Evolutionary conservation across 2,113 vertebrate species (phyloP).

Genomic region (Falcunculus frontatus): DNA sequence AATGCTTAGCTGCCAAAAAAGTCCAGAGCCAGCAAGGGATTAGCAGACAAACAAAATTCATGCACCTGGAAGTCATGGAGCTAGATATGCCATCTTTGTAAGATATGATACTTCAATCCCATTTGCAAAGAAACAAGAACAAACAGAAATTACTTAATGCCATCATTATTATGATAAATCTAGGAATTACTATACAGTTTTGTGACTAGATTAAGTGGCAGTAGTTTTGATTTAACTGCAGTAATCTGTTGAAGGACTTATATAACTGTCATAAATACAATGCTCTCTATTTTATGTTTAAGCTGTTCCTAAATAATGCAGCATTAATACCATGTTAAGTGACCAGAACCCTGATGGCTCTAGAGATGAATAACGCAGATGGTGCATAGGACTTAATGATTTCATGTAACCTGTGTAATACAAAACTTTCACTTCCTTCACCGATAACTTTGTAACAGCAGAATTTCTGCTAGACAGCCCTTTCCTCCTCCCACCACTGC

Average conservation of each 20-base stretch:
- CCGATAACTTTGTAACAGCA: background rate
- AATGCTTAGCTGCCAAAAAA: constrained; percentile 65
- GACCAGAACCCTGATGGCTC: background rate
- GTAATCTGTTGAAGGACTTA: constrained; percentile 47
- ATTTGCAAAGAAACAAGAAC: constrained; percentile 65
- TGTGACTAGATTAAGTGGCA: constrained; percentile 25
- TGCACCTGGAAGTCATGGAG: constrained; percentile 73
- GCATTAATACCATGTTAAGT: background rate
- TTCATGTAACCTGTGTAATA: background rate
- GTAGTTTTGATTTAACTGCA: constrained; percentile 33
- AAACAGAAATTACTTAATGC: constrained; percentile 38
- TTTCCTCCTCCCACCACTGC: background rate
- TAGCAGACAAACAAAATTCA: constrained; percentile 69
- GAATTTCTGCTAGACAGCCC: background rate
- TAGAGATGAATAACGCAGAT: background rate
- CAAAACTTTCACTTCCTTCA: background rate
- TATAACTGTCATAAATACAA: background rate
- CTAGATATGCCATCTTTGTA: constrained; percentile 14
- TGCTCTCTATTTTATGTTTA: background rate
- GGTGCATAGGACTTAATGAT: background rate
- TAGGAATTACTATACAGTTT: constrained; percentile 41
- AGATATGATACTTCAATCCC: constrained; percentile 55
- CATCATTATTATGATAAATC: constrained; percentile 54
- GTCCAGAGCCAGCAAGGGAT: constrained; percentile 61
- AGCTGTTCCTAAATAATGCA: constrained; percentile 13